Percentiles rank a stretch among this genome's conserved stretches.
Conservation (phyloP, 2,113 vertebrate species). For the Grammomys dolichurus region DNA sequence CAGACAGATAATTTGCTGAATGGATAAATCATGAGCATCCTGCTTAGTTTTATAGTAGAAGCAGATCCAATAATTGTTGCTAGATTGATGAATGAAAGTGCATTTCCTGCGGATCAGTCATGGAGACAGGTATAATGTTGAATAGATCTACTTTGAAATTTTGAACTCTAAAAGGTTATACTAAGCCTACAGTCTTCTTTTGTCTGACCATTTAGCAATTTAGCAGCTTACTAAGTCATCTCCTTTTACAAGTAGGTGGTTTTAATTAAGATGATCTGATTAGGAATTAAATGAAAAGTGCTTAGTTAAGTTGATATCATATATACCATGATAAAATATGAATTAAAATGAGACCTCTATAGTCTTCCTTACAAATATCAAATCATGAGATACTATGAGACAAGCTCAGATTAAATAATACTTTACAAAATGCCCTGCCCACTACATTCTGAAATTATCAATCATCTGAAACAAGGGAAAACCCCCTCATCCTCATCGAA, state of each 20-base stretch:
- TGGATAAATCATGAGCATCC: not conserved
- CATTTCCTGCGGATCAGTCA: not conserved
- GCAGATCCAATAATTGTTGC: not conserved
- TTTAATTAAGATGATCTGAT: not conserved
- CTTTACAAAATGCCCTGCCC: slow-evolving; percentile 29
- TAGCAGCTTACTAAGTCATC: slow-evolving; percentile 24
- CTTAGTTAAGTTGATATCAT: not conserved
- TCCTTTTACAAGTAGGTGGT: not conserved
- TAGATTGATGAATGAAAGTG: not conserved
- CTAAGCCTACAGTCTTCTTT: not conserved
- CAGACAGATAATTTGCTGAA: not conserved
- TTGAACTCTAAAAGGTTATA: not conserved
- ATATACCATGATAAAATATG: not conserved
- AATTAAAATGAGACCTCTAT: slow-evolving; percentile 2
- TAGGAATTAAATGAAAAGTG: not conserved
- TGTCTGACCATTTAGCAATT: not conserved
- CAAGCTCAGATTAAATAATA: not conserved
- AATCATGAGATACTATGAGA: not conserved
- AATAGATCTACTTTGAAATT: not conserved
- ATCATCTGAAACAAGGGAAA: slow-evolving; percentile 15
- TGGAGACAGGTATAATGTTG: not conserved
- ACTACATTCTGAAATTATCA: slow-evolving; percentile 2
- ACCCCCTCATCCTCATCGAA: not conserved
- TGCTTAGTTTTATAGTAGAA: not conserved
- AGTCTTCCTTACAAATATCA: not conserved